A percentile compares a stretch with the other conserved stretches of the same genome.
Conservation (phyloP, 2,797 vertebrate genomes). For the Thalassophryne amazonica region DNA sequence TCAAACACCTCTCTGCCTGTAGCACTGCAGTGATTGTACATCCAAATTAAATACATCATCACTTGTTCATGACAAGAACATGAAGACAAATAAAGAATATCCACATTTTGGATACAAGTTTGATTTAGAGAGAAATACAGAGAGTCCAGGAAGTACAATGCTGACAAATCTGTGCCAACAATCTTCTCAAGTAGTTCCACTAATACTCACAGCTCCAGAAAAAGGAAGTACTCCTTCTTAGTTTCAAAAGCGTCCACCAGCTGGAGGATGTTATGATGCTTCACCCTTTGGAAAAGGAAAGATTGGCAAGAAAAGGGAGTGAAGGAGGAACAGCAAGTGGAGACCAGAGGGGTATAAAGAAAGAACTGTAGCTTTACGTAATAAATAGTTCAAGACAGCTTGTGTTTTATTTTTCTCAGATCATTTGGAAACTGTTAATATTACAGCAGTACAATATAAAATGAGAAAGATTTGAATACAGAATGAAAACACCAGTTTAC, state of each 20-base stretch:
- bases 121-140: too few relatives aligned
- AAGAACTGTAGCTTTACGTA: conserved; percentile 1
- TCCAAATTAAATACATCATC: background rate
- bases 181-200: conserved; percentile 10
- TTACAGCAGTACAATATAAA: background rate
- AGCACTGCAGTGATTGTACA: conserved; percentile 78
- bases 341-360: background rate
- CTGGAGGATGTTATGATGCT: conserved; percentile 96
- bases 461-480: too few relatives aligned
- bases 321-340: background rate
- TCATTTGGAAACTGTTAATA: background rate
- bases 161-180: background rate
- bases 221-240: conserved; percentile 96
- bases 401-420: background rate
- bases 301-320: conserved; percentile 10
- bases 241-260: conserved; percentile 96
- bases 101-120: conserved; percentile 9
- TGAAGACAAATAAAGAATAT: background rate
- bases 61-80: background rate
- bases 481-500: background rate
- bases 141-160: background rate
- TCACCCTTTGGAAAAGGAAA: conserved; percentile 88
- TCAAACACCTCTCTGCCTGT: conserved; percentile 98
- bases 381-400: background rate
- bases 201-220: conserved; percentile 94